phyloP scores from a whole-genome alignment of 2,113 vertebrate genomes.

The Oriolus oriolus region DNA sequence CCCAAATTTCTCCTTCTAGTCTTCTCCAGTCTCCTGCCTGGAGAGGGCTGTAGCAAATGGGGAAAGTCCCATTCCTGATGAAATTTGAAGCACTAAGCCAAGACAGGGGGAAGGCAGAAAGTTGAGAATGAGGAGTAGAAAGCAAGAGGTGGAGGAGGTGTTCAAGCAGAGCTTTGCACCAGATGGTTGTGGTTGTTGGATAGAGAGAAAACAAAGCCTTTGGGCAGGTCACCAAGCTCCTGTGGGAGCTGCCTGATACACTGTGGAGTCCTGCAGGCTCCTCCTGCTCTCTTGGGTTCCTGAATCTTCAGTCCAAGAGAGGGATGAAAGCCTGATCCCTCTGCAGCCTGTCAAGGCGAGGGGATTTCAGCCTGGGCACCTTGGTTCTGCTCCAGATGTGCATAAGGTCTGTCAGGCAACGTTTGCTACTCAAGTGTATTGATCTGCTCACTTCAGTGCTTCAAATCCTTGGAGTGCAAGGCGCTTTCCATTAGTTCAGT shows the following conservation, averaged over 20 bases:
- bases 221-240: background rate
- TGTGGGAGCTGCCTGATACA: background rate
- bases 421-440: background rate
- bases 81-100: background rate
- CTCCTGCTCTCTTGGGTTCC: background rate
- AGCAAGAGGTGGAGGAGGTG: background rate
- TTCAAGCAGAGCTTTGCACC: background rate
- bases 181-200: fast-evolving
- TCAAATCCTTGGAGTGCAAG: background rate
- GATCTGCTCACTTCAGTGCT: background rate
- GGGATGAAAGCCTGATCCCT: background rate
- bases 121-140: background rate
- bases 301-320: background rate
- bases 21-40: background rate
- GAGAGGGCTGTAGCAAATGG: background rate
- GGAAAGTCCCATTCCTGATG: background rate
- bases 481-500: background rate
- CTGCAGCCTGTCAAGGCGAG: background rate
- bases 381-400: background rate
- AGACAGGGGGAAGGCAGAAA: background rate
- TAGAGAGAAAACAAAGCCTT: background rate
- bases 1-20: background rate
- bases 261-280: background rate
- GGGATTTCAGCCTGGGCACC: background rate
- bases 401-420: background rate